phyloP scores from a whole-genome alignment of 2,113 vertebrate species.

The Psittacula cyanocephala region DNA sequence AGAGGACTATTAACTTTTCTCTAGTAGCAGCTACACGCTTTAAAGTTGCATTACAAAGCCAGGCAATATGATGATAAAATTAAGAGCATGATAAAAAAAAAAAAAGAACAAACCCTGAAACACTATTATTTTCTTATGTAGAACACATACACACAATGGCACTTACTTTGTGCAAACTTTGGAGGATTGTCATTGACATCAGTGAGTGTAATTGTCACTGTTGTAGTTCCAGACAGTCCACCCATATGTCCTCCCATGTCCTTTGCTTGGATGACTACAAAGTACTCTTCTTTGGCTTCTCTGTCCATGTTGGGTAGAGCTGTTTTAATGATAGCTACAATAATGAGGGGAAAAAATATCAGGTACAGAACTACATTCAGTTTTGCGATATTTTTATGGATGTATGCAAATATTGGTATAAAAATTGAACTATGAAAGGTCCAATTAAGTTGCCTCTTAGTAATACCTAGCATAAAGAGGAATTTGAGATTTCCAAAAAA shows the following conservation, averaged over 20 bases:
- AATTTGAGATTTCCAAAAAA: neutral
- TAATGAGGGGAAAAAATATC: neutral
- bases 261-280: constrained; percentile 98
- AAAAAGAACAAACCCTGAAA: neutral
- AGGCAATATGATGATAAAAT: neutral
- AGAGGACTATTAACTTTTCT: neutral
- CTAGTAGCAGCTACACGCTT: neutral
- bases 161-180: constrained; percentile 97
- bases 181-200: constrained; percentile 98
- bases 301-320: constrained; percentile 97
- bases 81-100: neutral
- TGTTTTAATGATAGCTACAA: constrained; percentile 93
- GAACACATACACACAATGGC: neutral
- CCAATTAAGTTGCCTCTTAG: neutral
- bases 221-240: constrained; percentile 94
- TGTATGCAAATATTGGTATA: neutral
- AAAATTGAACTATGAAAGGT: neutral
- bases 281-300: constrained; percentile 96
- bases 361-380: neutral
- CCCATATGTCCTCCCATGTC: constrained; percentile 99
- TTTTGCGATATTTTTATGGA: neutral
- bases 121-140: neutral
- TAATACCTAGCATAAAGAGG: neutral
- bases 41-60: neutral
- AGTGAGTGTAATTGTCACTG: constrained; percentile 91